Base-by-base conservation (phyloP, 2,113 vertebrate genomes). In the Thoracochromis brauschi region DNA sequence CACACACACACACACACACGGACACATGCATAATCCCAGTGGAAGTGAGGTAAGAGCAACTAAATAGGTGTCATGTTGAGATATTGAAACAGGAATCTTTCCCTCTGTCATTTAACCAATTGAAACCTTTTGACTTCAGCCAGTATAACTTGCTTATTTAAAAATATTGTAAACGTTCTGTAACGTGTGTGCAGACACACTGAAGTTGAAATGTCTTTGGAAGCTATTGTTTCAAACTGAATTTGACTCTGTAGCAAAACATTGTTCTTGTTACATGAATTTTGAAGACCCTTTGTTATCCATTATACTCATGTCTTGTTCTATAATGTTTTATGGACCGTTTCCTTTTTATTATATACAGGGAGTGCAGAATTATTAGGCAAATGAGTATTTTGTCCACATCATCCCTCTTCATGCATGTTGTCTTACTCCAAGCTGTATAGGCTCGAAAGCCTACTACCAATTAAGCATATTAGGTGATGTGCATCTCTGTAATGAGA, bases 31-130 rank as follows among this genome's bases (percentile, higher is more conserved):
- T 88, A 80, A 82, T 91, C 88, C 73, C 78, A 33, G 19, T 86
- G 33, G 82, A 84, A 86, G 87, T 73, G 51, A 88, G 83, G 81
- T 90, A 82, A 87, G 40, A 87, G 79, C 71, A 33, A 31, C 73
- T 82, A 89, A 91, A 87, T 86, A 58, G 80, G 60, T 58, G 80
- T 83, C 91, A 85, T 90, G 85, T 53, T 79, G 91, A 58, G 88
- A 85, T 84, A 78, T 75, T 89, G 81, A 65, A 88, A 82, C 83
- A 33, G 35, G 86, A 83, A 87, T 87, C 85, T 88, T 90, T 89
- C 45, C 35, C 21, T 81, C 24, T 49, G 9, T 29, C 24, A 49
- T 75, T 75, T 49, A 49, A 49, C 42, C 71, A 75, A 12, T 5
- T 75, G 42, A 75, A 75, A 75, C 24, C 42, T 17, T 75, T 49